Evolutionary conservation across 2,113 vertebrate genomes (phyloP).

Genomic region (Megaceryle torquata): DNA sequence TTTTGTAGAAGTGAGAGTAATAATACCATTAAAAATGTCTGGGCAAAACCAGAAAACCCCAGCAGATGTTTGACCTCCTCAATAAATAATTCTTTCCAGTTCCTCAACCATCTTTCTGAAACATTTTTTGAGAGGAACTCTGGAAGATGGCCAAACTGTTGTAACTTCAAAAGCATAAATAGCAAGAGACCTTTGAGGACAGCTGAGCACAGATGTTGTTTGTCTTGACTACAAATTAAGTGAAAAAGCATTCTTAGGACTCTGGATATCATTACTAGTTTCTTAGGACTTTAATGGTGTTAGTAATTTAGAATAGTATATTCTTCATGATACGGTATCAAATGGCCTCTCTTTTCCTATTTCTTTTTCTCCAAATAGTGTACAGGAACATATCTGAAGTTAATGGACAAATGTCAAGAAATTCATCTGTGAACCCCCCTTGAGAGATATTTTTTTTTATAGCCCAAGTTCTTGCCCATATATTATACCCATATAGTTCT

Average conservation of each 20-base stretch:
- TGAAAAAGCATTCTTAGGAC: constrained; percentile 35
- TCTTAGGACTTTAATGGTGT: not conserved
- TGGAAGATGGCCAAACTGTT: constrained; percentile 12
- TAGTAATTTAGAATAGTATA: not conserved
- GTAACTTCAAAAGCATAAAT: constrained; percentile 24
- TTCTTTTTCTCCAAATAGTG: not conserved
- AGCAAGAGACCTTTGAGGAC: constrained; percentile 3
- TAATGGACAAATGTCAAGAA: not conserved
- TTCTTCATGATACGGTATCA: not conserved
- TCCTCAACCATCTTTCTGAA: constrained; percentile 6
- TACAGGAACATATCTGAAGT: not conserved
- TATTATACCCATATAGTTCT: not conserved
- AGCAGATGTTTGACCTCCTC: not conserved
- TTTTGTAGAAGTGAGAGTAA: not conserved
- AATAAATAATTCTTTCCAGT: constrained; percentile 18
- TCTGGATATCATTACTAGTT: not conserved
- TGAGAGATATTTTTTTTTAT: not conserved
- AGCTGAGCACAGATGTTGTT: constrained; percentile 40
- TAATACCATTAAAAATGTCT: not conserved
- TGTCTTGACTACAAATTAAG: constrained; percentile 46
- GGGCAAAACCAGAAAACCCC: not conserved
- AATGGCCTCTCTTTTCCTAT: not conserved
- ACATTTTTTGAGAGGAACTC: constrained; percentile 16
- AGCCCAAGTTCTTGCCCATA: not conserved
- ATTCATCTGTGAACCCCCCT: not conserved